phyloP scores from a whole-genome alignment of 2,888 invertebrate genomes.

The Ceramica pisi region DNA sequence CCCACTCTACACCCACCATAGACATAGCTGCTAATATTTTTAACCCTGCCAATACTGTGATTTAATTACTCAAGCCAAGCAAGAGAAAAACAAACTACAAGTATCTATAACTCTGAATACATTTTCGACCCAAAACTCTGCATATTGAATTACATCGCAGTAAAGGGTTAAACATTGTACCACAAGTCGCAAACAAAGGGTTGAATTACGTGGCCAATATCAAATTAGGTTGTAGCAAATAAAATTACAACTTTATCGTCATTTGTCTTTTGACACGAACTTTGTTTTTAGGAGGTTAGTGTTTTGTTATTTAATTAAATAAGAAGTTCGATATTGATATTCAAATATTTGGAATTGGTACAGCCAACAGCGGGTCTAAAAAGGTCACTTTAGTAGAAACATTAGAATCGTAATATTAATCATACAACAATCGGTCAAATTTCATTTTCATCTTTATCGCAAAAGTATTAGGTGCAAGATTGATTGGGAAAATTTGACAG shows the following conservation, averaged over 20 bases:
- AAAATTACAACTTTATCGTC: constrained; percentile 45
- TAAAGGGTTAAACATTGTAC: constrained; percentile 14
- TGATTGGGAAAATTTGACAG: too few relatives aligned
- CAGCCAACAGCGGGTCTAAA: too few relatives aligned
- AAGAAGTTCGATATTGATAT: constrained; percentile 21
- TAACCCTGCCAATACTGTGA: constrained; percentile 10
- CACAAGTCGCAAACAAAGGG: constrained; percentile 32
- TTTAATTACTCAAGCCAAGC: neutral
- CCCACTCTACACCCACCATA: constrained; percentile 52
- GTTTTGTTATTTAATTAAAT: neutral
- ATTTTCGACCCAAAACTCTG: constrained; percentile 16
- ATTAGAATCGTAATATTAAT: too few relatives aligned
- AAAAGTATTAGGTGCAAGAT: too few relatives aligned
- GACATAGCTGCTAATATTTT: constrained; percentile 29
- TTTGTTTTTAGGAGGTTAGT: neutral
- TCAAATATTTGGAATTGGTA: neutral
- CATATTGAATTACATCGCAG: constrained; percentile 32
- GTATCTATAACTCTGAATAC: constrained; percentile 3
- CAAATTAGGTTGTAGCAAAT: constrained; percentile 37
- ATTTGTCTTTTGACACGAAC: constrained; percentile 33
- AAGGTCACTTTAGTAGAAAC: too few relatives aligned
- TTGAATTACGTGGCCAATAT: constrained; percentile 25
- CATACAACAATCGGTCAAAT: too few relatives aligned
- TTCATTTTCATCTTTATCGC: too few relatives aligned
- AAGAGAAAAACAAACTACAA: constrained; percentile 18